Conservation (phyloP, 2,797 vertebrate genomes). For the Myotis findleyi region DNA sequence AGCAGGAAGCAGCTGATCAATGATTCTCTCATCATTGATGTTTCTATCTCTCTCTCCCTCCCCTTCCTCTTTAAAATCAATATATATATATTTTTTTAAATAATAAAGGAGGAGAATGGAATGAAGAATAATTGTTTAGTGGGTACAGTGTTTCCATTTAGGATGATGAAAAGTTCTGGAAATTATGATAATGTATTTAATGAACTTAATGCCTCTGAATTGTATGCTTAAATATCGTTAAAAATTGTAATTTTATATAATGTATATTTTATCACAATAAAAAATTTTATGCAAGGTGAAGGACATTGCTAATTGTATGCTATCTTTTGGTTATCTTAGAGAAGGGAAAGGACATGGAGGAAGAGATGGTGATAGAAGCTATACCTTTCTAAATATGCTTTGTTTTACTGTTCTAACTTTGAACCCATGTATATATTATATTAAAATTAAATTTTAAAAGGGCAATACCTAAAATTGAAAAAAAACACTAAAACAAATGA, state of each 20-base stretch:
- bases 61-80: too few relatives aligned
- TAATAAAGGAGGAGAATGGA: background rate
- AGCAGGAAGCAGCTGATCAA: too few relatives aligned
- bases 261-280: background rate
- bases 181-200: background rate
- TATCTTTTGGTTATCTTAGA: background rate
- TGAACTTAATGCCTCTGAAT: background rate
- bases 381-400: background rate
- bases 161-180: background rate
- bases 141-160: background rate
- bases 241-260: background rate
- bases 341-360: background rate
- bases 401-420: conserved; percentile 30
- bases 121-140: background rate
- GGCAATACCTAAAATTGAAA: background rate
- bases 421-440: background rate
- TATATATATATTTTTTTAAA: too few relatives aligned
- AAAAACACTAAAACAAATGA: background rate
- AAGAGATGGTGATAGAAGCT: background rate
- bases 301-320: background rate
- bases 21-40: too few relatives aligned
- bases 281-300: background rate
- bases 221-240: background rate
- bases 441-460: background rate
- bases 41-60: too few relatives aligned